These are phyloP conservation scores for Trachelus iudaicus DNA, from an alignment of 2,888 invertebrate species.

Conservation along the genomic window DNA sequence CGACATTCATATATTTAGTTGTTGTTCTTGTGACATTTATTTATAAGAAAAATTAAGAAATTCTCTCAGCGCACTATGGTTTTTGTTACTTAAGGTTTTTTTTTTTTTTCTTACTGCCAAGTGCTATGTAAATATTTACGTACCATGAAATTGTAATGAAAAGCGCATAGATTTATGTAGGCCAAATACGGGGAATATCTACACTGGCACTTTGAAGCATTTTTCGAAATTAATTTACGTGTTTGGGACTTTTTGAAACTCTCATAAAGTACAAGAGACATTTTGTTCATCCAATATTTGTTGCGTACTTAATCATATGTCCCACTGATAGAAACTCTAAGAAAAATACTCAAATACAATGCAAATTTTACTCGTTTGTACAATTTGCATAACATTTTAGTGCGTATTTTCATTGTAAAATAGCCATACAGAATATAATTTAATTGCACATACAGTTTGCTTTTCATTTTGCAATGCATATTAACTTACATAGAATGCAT, in stretches of 20 bases:
- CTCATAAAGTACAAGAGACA: neutral
- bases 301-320: neutral
- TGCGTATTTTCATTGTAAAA: neutral
- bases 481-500: conserved; percentile 8
- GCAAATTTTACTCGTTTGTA: neutral
- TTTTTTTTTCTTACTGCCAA: too few species aligned
- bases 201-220: neutral
- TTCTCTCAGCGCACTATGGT: neutral
- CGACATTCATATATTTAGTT: too few species aligned
- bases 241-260: neutral
- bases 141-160: neutral
- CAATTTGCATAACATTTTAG: neutral
- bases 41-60: too few species aligned
- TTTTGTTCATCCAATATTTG: neutral
- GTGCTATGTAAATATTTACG: neutral
- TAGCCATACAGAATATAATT: neutral
- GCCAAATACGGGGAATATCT: neutral
- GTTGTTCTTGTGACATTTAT: too few species aligned
- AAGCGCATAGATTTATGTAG: neutral
- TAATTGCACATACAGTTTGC: neutral
- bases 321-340: neutral
- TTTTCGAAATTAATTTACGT: neutral
- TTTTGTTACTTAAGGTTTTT: neutral
- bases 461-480: neutral
- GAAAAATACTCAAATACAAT: neutral